Evolutionary conservation across 2,888 invertebrate species (phyloP).

Genomic region (Himalopsyche kuldschensis): DNA sequence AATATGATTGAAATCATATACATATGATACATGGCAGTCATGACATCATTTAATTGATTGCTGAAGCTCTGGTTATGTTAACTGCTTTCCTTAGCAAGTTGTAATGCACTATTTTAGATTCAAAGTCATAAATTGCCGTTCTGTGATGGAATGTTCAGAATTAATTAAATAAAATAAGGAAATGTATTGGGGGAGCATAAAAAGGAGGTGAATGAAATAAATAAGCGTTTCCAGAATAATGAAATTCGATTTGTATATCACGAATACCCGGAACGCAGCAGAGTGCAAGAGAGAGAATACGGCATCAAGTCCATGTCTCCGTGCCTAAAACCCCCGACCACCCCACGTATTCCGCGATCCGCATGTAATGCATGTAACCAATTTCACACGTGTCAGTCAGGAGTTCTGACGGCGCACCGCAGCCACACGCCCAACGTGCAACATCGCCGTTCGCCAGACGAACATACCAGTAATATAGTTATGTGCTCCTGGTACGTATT

Average conservation of each 20-base stretch:
- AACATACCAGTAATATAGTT: no score
- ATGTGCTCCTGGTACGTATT: no score
- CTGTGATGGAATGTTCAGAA: no score
- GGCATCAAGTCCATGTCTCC: background rate
- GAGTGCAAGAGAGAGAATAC: background rate
- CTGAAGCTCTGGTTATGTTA: no score
- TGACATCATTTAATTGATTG: no score
- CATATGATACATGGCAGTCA: no score
- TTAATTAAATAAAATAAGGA: no score
- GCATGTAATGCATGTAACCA: slow-evolving; percentile 38
- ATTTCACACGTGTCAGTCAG: slow-evolving; percentile 40
- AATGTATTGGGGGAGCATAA: background rate
- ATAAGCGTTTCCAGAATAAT: background rate
- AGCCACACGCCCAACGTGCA: background rate
- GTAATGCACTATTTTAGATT: no score
- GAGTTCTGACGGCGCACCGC: slow-evolving; percentile 32
- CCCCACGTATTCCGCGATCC: slow-evolving; percentile 18
- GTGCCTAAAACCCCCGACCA: background rate
- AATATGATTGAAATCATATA: no score
- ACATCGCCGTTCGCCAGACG: background rate
- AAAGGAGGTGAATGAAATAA: background rate
- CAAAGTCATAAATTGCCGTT: no score
- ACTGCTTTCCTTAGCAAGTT: no score
- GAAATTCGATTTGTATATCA: background rate
- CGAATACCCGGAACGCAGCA: background rate